Base-by-base conservation (phyloP, 2,797 vertebrate species). In the Astyanax mexicanus region DNA sequence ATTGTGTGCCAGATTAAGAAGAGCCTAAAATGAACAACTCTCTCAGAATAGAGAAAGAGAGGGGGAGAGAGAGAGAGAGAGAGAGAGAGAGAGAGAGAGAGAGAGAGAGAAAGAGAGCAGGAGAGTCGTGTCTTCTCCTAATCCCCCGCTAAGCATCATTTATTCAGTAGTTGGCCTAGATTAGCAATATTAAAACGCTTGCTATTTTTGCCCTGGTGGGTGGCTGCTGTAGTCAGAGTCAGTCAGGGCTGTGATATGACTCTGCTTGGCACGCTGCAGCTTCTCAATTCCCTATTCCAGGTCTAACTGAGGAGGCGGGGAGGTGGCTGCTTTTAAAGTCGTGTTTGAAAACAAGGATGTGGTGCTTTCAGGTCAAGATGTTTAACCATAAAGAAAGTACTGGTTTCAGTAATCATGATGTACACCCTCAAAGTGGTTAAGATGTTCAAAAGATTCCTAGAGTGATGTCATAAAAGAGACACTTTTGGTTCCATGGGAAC, bases 101-200 rank as follows among this genome's bases (percentile, higher is more conserved):
- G 25, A 58, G 9, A 57, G 25, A 68, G 19, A 40, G 17, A 69
- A 23, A 19, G 15, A 29, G 17, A 62, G 38, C 21, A 13, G 77
- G 54, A 47, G 69, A 83, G 29, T 17, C 13, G 7, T 69, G 57
- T 85, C 51, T 75, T 61, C 79, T 78, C 79, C 78, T 90, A 87
- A 90, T 90, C 85, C 86, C 19, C 81, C 81, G 77, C 82, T 78
- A 80, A 87, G 80, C 88, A 90, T 92, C 79, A 92, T 90, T 92
- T 91, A 91, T 93, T 92, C 85, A 93, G 81, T 78, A 86, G 80
- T 69, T 80, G 81, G 83, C 86, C 86, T 83, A 88, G 84, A 88
- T 85, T 82, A 77, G 52, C n/a, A 61, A 83, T 83, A 79, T 80
- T 78, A 73, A 73, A 74, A 68, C n/a, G 7, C 1, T 15, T 74